phyloP scores from a whole-genome alignment of 2,888 invertebrate species.

The Dicyrtoma fusca region DNA sequence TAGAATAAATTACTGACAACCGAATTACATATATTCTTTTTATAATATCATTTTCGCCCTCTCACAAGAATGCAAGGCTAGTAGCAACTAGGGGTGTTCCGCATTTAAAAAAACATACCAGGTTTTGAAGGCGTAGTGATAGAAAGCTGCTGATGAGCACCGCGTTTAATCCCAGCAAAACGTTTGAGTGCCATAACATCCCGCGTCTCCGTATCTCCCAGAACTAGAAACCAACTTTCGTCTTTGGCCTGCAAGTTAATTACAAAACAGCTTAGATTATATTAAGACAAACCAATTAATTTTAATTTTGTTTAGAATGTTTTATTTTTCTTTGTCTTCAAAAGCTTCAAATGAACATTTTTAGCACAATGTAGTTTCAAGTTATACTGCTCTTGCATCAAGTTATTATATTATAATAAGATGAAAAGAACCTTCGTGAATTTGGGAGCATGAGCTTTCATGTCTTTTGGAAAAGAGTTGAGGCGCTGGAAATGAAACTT shows the following conservation, averaged over 20 bases:
- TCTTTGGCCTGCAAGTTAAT: conserved; percentile 68
- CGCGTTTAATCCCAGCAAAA: conserved; percentile 62
- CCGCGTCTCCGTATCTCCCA: conserved; percentile 72
- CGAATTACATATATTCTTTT: neutral
- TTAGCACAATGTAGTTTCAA: neutral
- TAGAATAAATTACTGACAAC: no score
- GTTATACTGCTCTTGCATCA: neutral
- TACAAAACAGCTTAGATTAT: no score
- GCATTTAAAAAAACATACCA: conserved; percentile 34
- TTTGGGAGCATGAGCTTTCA: conserved; percentile 74
- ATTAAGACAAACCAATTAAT: neutral
- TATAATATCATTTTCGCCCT: neutral
- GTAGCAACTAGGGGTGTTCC: neutral
- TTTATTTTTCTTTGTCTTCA: no score
- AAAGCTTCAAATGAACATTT: neutral
- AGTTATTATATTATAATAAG: neutral
- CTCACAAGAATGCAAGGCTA: neutral
- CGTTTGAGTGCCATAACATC: conserved; percentile 84
- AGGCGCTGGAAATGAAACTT: conserved; percentile 43
- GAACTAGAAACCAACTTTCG: conserved; percentile 91
- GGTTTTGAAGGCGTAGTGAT: conserved; percentile 45
- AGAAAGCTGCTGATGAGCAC: conserved; percentile 47
- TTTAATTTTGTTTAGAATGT: no score
- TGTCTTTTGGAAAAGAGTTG: conserved; percentile 60
- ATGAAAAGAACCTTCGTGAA: conserved; percentile 71